phyloP scores from a whole-genome alignment of 2,113 vertebrate genomes.

The Strix aluco region DNA sequence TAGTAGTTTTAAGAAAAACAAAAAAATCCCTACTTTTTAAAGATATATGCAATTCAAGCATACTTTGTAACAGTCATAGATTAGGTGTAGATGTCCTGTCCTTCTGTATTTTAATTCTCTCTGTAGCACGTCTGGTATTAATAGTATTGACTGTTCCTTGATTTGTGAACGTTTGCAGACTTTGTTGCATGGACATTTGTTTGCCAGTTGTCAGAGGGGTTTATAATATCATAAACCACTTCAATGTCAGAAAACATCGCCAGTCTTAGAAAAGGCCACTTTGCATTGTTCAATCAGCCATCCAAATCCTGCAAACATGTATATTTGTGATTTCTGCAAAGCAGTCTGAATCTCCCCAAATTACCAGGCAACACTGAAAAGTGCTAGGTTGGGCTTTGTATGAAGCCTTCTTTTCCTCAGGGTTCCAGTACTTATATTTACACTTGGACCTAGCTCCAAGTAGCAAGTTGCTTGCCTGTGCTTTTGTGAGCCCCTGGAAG shows the following conservation, averaged over 20 bases:
- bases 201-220: neutral
- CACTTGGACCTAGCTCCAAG: neutral
- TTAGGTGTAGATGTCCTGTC: neutral
- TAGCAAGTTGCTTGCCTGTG: neutral
- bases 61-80: neutral
- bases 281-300: neutral
- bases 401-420: neutral
- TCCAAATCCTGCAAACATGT: neutral
- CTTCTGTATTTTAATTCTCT: neutral
- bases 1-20: neutral
- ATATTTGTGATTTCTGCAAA: neutral
- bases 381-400: neutral
- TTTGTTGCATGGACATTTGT: neutral
- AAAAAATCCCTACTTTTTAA: neutral
- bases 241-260: neutral
- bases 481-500: neutral
- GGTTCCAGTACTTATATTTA: rapidly evolving
- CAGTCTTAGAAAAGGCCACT: neutral
- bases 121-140: neutral
- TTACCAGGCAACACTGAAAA: neutral
- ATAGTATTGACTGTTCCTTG: neutral
- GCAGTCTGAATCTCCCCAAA: neutral
- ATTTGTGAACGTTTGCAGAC: neutral
- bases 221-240: neutral
- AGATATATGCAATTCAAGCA: neutral